Conservation (phyloP, 2,888 invertebrate genomes). For the Leptopilina drosophilae region DNA sequence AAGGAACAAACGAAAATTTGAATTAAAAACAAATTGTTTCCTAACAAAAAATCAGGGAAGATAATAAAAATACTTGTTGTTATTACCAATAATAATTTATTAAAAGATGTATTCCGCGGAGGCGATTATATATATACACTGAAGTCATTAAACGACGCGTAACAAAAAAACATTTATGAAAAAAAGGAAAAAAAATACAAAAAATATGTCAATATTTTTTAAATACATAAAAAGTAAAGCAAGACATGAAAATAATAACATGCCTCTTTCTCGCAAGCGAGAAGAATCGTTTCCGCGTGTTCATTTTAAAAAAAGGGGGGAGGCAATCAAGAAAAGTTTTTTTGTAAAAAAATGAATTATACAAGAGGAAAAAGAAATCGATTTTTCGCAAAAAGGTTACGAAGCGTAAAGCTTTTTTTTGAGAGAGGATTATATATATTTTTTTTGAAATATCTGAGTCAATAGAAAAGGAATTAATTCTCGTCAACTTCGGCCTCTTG, state of each 20-base stretch:
- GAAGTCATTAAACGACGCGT: constrained; percentile 34
- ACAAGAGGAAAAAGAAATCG: constrained; percentile 27
- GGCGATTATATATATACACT: constrained; percentile 44
- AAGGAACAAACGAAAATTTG: no score
- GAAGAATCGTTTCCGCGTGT: constrained; percentile 44
- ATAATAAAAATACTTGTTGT: background rate
- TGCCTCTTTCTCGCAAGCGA: background rate
- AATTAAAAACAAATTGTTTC: no score
- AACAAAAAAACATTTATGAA: constrained; percentile 40
- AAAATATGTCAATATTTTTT: constrained; percentile 39
- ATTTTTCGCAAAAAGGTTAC: constrained; percentile 46
- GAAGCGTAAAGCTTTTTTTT: constrained; percentile 47
- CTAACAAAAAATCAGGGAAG: no score
- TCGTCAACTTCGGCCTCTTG: constrained; percentile 86
- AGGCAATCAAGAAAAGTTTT: background rate
- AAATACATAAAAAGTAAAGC: constrained; percentile 45
- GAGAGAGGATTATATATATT: constrained; percentile 3
- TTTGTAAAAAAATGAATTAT: background rate
- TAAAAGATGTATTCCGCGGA: constrained; percentile 43
- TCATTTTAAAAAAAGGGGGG: constrained; percentile 36
- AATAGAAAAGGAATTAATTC: constrained; percentile 75
- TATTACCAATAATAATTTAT: constrained; percentile 36
- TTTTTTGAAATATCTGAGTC: no score
- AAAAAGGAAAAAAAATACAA: background rate
- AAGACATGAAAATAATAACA: constrained; percentile 20